Percentiles rank a stretch among this genome's conserved stretches.
These are phyloP conservation scores for Seira musarum DNA, from an alignment of 2,888 invertebrate species.

Conservation along the genomic window DNA sequence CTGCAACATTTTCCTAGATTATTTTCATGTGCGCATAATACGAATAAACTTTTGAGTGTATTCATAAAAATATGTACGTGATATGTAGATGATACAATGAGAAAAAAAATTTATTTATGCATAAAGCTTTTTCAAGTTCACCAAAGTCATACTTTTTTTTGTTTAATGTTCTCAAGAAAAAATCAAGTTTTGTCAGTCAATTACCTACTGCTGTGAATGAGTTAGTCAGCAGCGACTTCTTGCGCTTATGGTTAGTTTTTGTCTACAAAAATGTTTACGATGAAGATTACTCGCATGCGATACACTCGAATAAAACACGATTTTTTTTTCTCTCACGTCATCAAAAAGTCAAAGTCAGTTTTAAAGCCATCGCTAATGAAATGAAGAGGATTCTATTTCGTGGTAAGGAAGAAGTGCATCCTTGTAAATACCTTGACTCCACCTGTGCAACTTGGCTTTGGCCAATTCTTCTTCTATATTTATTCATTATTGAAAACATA, in stretches of 20 bases:
- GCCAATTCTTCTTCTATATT: too few species aligned
- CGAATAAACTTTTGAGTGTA: too few species aligned
- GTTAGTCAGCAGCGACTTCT: slow-evolving; percentile 10
- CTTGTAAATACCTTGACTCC: slow-evolving; percentile 4
- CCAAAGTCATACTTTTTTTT: background rate
- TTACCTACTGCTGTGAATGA: slow-evolving; percentile 9
- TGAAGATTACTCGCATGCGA: background rate
- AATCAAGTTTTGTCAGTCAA: slow-evolving; percentile 15
- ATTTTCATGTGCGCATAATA: background rate
- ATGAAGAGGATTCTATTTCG: too few species aligned
- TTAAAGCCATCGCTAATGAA: background rate
- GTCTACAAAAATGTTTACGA: background rate
- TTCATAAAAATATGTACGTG: too few species aligned
- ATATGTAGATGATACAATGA: too few species aligned
- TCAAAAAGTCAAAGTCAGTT: background rate
- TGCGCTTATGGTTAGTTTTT: too few species aligned
- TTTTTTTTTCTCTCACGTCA: slow-evolving; percentile 12
- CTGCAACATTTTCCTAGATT: background rate
- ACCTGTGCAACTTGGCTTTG: background rate
- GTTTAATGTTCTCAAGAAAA: background rate
- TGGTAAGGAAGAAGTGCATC: background rate
- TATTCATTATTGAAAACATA: too few species aligned
- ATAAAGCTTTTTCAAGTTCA: background rate
- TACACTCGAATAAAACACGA: background rate
- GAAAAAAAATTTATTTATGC: too few species aligned